Percentiles rank a stretch among this genome's conserved stretches.
These are phyloP conservation scores for Periparus ater DNA, from an alignment of 2,797 vertebrate genomes.

Conservation along the genomic window DNA sequence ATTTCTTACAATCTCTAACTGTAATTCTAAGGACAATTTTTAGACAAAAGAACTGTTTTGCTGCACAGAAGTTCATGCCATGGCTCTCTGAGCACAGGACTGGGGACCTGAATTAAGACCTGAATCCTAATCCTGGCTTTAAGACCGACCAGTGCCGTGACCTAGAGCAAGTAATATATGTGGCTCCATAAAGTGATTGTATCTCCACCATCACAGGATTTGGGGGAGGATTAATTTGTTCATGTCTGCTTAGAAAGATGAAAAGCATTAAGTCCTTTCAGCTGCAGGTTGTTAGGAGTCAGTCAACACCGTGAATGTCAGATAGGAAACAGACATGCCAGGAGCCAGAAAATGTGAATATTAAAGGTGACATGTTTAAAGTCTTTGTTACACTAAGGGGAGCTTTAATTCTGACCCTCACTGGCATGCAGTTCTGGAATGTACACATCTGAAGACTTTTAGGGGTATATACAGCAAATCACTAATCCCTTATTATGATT, in stretches of 20 bases:
- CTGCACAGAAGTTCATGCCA: neutral
- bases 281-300: neutral
- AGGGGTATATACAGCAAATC: neutral
- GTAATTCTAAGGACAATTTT: conserved; percentile 19
- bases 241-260: neutral
- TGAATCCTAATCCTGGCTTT: neutral
- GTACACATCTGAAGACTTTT: neutral
- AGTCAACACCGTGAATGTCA: neutral
- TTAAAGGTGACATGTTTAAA: neutral
- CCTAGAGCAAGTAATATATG: neutral
- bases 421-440: neutral
- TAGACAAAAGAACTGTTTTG: neutral
- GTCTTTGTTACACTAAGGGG: neutral
- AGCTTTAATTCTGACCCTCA: neutral
- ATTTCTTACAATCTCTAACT: neutral
- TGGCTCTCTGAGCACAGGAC: neutral
- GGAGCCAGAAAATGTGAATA: neutral
- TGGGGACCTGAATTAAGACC: neutral
- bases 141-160: neutral
- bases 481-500: neutral
- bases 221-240: neutral
- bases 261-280: neutral
- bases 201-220: neutral
- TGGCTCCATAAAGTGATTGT: neutral
- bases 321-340: neutral